phyloP scores from a whole-genome alignment of 2,888 invertebrate genomes.

The Eilema caniola region DNA sequence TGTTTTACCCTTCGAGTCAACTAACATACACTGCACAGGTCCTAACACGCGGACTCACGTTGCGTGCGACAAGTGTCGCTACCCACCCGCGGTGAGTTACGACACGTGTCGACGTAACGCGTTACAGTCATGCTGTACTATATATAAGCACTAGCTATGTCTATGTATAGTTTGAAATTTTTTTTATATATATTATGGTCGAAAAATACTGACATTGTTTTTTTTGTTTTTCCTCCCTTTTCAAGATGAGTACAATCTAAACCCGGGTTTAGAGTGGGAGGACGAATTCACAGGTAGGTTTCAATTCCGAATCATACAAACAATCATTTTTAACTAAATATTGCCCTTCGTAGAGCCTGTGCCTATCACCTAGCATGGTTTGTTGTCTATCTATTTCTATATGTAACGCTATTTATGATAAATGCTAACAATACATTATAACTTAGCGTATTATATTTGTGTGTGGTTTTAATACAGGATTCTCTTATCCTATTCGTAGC shows the following conservation, averaged over 20 bases:
- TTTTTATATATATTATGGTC: slow-evolving; percentile 72
- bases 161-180: slow-evolving; percentile 77
- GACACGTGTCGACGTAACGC: slow-evolving; percentile 55
- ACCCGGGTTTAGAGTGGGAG: slow-evolving; percentile 99
- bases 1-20: slow-evolving; percentile 80
- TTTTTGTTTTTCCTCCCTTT: slow-evolving; percentile 88
- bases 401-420: slow-evolving; percentile 62
- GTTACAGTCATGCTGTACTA: slow-evolving; percentile 79
- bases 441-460: slow-evolving; percentile 59
- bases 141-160: slow-evolving; percentile 80
- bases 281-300: slow-evolving; percentile 99
- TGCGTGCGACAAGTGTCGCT: slow-evolving; percentile 56
- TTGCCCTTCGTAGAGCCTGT: slow-evolving; percentile 84
- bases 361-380: slow-evolving; percentile 84
- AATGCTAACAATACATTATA: slow-evolving; percentile 73
- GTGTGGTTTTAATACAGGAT: slow-evolving; percentile 60
- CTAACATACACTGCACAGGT: slow-evolving; percentile 85
- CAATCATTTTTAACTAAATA: slow-evolving; percentile 78
- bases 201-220: slow-evolving; percentile 86
- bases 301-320: slow-evolving; percentile 82
- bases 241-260: slow-evolving; percentile 99
- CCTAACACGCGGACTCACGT: slow-evolving; percentile 72
- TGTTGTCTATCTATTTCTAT: slow-evolving; percentile 76
- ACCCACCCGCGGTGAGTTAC: slow-evolving; percentile 17
- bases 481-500: slow-evolving; percentile 22